Conservation (phyloP, 2,113 vertebrate species). For the Cephalophus harveyi region DNA sequence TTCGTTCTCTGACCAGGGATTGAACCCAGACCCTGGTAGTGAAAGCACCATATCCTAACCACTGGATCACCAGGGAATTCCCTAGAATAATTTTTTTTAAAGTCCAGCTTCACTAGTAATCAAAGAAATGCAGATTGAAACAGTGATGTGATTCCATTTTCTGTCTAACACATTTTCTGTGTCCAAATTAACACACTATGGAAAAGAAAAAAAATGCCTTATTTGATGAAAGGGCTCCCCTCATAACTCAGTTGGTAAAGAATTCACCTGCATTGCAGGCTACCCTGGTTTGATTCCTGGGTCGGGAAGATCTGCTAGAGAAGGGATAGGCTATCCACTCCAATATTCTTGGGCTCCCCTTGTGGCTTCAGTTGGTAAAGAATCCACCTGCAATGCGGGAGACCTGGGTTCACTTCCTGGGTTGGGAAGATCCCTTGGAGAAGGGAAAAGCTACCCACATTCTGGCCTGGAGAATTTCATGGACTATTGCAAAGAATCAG, state of each 20-base stretch:
- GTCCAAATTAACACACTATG: background rate
- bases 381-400: background rate
- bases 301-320: background rate
- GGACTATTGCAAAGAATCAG: background rate
- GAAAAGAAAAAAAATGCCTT: background rate
- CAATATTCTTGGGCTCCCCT: background rate
- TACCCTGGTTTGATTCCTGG: background rate
- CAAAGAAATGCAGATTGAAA: background rate
- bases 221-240: background rate
- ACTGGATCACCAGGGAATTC: background rate
- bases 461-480: background rate
- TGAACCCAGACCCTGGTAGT: background rate
- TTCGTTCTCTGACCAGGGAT: background rate
- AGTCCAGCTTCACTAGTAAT: background rate
- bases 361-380: background rate
- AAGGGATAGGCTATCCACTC: background rate
- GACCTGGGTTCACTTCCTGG: background rate
- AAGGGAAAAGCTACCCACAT: background rate
- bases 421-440: background rate
- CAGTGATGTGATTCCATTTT: background rate
- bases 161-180: background rate
- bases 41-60: background rate
- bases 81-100: background rate
- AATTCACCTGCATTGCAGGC: background rate
- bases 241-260: background rate